Base-by-base conservation (phyloP, 2,888 invertebrate species). In the Hydrotaea diabolus region DNA sequence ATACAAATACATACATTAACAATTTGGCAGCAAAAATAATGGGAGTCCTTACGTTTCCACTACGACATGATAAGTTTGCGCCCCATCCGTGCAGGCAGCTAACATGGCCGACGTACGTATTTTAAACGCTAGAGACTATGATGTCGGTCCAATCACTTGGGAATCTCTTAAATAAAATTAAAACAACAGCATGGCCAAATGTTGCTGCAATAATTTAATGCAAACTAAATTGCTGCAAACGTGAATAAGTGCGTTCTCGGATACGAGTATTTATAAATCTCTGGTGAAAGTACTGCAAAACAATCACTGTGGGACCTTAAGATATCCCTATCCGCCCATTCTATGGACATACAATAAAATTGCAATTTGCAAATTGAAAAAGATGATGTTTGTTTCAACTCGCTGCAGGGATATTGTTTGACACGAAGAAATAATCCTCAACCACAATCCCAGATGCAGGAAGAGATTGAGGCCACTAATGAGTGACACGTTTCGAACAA, bases 11-110 rank as follows among this genome's bases (percentile, higher is more conserved):
- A 82, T 74, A 82, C 77, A 80, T 82, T 85, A 80, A 74, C 79
- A 82, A 85, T 85, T 85, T 85, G 85, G 85, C 85, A 82, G 62
- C 74, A 82, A 43, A 69, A 69, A 69, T 69, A 69, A 69, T 69
- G 23, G 69, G 69, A 69, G 69, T 69, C 46, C 69, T n/a, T 69
- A 46, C 46, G 46, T 46, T 69, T 21, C 31, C 46, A 46, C 69
- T 43, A 69, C 43, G 43, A 19, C 69, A 69, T 69, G 69, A 23
- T 69, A 23, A 66, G 39, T 66, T 13, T 17, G 43, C 43, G 59
- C 46, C 36, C 66, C 39, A 17, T 17, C 46, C 46, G 17, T 69
- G 39, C 9, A 66, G 4, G 39, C n/a, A 66, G 26, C 31, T 31
- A 31, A 31, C 31, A 31, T 31, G 31, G 31, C 31, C 31, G 31